Base-by-base conservation (phyloP, 37 sponge, comb jelly and placozoan genomes). In the Tethya wilhelma region DNA sequence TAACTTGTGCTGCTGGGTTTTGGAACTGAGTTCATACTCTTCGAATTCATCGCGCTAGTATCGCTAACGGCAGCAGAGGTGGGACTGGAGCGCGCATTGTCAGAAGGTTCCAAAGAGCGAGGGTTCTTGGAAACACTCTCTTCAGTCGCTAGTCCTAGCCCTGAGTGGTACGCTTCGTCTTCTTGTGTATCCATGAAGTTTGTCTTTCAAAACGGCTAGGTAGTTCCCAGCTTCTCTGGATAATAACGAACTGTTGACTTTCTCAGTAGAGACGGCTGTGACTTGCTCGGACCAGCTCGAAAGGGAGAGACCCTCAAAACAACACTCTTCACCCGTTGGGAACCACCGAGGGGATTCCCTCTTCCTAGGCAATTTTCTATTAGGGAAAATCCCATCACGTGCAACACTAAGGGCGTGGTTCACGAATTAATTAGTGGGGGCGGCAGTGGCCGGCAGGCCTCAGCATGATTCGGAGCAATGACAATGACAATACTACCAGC, bases 291-390 rank as follows among this genome's bases (percentile, higher is more conserved):
- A 17, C 67, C 6, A 17, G 67, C 33, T 5, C 31, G 67, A 67
- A 6, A 67, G 67, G 37, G 67, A 32, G 37, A 67, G 7, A 67
- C 67, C 67, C 67, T 29, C 11, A 67, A 67, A 33, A 32, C 14
- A 67, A 33, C 38, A 36, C 67, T 5, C 31, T 4, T 67, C 7
- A 8, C 14, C 34, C 6, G 38, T 31, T 67, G 67, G 67, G 67
- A 67, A 67, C 31, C 67, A 31, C 67, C 67, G 6, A 32, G 67
- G 67, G 67, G 67, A 67, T 37, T 67, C 67, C 67, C 67, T 37
- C 37, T 20, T 4, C 4, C 34, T 8, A 17, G 11, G 7, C 19
- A 49, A 14, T 49, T 9, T 49, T 14, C 14, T 49, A 14, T 49
- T 19, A 36, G 67, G 67, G 67, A 36, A 67, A 67, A 36, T 33